Evolutionary conservation across 2,113 vertebrate species (phyloP).

Genomic region (Heterotilapia buettikoferi): DNA sequence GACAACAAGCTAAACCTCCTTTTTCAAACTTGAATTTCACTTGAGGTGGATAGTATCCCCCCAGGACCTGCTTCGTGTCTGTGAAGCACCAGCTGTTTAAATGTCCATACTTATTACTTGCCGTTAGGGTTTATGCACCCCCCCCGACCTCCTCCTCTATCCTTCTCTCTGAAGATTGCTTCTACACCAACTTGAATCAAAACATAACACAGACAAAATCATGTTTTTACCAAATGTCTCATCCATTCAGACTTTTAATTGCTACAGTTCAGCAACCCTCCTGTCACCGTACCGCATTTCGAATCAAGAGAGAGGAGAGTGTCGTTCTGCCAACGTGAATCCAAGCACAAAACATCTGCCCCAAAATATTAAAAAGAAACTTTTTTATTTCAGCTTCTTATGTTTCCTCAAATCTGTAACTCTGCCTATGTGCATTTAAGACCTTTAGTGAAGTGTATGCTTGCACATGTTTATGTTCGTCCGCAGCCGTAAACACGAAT

Average conservation of each 20-base stretch:
- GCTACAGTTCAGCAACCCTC: constrained; percentile 14
- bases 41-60: not conserved
- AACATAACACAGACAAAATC: not conserved
- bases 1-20: not conserved
- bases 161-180: not conserved
- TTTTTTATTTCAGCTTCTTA: not conserved
- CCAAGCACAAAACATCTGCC: not conserved
- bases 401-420: not conserved
- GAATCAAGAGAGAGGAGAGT: not conserved
- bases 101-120: not conserved
- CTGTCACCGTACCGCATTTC: not conserved
- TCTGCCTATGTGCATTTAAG: not conserved
- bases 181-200: not conserved
- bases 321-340: not conserved
- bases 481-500: not conserved
- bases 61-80: not conserved
- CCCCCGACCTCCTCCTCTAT: not conserved
- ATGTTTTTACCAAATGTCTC: not conserved
- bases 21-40: not conserved
- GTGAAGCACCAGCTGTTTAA: not conserved
- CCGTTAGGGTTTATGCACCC: not conserved
- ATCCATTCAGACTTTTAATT: not conserved
- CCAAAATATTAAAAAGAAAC: not conserved
- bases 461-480: not conserved
- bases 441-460: not conserved